Conservation (phyloP, 2,797 vertebrate genomes). For the Syndactyla subalaris region DNA sequence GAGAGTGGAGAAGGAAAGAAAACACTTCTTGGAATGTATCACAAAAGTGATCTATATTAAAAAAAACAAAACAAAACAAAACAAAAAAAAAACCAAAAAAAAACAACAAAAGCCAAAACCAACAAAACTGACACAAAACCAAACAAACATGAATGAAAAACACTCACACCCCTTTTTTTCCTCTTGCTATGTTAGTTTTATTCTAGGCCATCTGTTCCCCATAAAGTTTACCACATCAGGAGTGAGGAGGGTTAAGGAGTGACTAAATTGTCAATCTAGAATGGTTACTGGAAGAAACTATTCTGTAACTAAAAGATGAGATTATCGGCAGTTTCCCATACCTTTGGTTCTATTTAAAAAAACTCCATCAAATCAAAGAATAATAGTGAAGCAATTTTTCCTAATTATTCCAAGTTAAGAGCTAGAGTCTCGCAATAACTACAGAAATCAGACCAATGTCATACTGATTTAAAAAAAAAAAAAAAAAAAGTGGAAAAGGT, state of each 20-base stretch:
- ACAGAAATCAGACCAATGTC: background rate
- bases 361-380: background rate
- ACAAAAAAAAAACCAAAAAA: no score
- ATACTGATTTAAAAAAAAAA: background rate
- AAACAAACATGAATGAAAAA: background rate
- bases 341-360: background rate
- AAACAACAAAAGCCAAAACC: no score
- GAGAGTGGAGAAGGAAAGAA: background rate
- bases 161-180: accelerated
- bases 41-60: background rate
- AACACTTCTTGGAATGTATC: background rate
- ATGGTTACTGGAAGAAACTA: background rate
- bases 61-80: background rate
- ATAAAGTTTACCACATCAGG: background rate
- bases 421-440: background rate
- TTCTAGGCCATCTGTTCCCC: background rate
- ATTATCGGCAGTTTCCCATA: background rate
- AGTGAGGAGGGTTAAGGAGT: background rate
- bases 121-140: background rate
- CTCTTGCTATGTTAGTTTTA: background rate
- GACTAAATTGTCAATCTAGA: background rate
- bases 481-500: background rate
- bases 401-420: background rate
- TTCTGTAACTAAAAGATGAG: background rate
- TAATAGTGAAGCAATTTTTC: background rate